A percentile compares a stretch with the other conserved stretches of the same genome.
Conservation (phyloP, 1,140 invertebrate species). For the Matsumurasca onukii region DNA sequence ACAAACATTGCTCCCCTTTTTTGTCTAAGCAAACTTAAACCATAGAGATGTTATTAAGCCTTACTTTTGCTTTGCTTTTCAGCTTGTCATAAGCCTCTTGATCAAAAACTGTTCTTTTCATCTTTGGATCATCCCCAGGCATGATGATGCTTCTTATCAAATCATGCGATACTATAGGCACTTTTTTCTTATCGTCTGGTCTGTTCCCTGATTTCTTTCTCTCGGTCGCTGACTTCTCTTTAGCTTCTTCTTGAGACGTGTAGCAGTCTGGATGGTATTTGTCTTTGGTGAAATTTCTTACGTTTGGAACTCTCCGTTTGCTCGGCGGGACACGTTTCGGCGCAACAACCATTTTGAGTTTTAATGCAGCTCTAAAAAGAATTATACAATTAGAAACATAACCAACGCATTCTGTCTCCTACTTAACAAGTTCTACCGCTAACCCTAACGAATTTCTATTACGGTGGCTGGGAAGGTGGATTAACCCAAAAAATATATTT, state of each 20-base stretch:
- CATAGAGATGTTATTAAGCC: no score
- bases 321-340: neutral
- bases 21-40: no score
- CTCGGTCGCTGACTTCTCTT: neutral
- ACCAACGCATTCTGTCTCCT: no score
- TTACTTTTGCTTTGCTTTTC: conserved; percentile 12
- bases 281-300: conserved; percentile 13
- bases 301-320: conserved; percentile 13
- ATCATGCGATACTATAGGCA: conserved; percentile 25
- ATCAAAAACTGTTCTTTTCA: conserved; percentile 23
- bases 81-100: conserved; percentile 22
- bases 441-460: no score
- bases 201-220: neutral
- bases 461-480: no score
- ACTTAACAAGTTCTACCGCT: no score
- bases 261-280: conserved; percentile 27
- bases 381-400: no score
- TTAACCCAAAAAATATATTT: no score
- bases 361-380: no score
- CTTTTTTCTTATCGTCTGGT: neutral
- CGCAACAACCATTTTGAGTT: neutral
- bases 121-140: conserved; percentile 19
- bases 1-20: no score
- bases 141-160: conserved; percentile 29
- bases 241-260: neutral